These are phyloP conservation scores for Pachyrhynchus sulphureomaculatus DNA, from an alignment of 1,140 invertebrate species.

Conservation along the genomic window DNA sequence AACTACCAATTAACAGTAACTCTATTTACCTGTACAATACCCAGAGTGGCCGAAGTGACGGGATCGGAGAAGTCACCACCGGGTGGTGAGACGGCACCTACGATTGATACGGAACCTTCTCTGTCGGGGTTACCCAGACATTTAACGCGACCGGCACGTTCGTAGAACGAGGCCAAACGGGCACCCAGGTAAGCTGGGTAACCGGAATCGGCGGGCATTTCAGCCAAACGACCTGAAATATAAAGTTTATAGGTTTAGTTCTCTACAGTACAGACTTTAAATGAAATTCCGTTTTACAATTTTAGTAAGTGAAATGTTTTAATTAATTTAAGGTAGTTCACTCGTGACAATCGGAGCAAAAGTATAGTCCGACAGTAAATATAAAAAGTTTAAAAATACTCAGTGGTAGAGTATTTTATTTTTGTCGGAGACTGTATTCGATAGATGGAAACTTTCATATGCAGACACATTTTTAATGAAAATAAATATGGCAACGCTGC, in stretches of 20 bases:
- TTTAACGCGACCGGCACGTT: constrained; percentile 96
- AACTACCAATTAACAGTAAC: too few species aligned
- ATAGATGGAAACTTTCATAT: too few species aligned
- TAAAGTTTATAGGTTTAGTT: not conserved
- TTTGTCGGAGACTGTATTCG: too few species aligned
- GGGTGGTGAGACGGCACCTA: constrained; percentile 98
- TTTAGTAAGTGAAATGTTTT: too few species aligned
- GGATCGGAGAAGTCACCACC: constrained; percentile 99
- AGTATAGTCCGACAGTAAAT: too few species aligned
- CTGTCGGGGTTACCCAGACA: constrained; percentile 97
- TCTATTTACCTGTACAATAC: constrained; percentile 35
- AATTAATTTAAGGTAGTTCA: not conserved
- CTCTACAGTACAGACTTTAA: not conserved
- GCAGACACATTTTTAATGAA: too few species aligned
- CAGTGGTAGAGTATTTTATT: too few species aligned
- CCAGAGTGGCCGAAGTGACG: constrained; percentile 95
- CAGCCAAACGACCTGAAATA: constrained; percentile 87
- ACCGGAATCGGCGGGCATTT: constrained; percentile 99
- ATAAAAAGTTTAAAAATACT: too few species aligned
- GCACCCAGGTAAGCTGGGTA: constrained; percentile 99
- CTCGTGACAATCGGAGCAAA: too few species aligned
- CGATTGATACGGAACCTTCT: constrained; percentile 98
- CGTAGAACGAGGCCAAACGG: constrained; percentile 98
- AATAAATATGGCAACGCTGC: too few species aligned
- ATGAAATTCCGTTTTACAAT: not conserved